phyloP scores from a whole-genome alignment of 2,113 vertebrate genomes.

The Pyrgilauda ruficollis region DNA sequence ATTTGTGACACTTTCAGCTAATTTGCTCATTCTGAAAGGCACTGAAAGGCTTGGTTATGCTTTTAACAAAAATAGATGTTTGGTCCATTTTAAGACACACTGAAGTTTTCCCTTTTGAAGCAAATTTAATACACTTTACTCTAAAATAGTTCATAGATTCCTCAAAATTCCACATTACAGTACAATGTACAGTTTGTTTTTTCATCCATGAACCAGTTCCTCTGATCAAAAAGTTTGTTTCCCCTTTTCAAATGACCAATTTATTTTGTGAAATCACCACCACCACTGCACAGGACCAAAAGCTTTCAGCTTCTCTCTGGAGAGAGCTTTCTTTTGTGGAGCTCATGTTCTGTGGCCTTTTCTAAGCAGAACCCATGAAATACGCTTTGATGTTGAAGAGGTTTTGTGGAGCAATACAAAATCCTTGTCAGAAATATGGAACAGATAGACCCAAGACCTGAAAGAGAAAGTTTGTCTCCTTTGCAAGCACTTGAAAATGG shows the following conservation, averaged over 20 bases:
- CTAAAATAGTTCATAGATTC: background rate
- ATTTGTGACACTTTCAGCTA: background rate
- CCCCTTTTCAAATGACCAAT: background rate
- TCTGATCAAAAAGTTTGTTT: background rate
- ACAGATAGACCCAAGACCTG: background rate
- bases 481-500: background rate
- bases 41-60: background rate
- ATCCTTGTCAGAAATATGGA: background rate
- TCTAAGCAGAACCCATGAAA: background rate
- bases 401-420: background rate
- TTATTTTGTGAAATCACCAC: background rate
- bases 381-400: background rate
- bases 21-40: background rate
- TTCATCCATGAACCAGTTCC: background rate
- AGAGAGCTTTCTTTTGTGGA: background rate
- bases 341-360: background rate
- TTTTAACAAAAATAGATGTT: background rate
- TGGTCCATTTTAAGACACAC: background rate
- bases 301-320: background rate
- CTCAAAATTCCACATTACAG: background rate
- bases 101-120: background rate
- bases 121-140: background rate
- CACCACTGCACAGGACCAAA: background rate
- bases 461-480: background rate
- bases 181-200: background rate